Base-by-base conservation (phyloP, 2,888 invertebrate species). In the Anthophora plumipes region DNA sequence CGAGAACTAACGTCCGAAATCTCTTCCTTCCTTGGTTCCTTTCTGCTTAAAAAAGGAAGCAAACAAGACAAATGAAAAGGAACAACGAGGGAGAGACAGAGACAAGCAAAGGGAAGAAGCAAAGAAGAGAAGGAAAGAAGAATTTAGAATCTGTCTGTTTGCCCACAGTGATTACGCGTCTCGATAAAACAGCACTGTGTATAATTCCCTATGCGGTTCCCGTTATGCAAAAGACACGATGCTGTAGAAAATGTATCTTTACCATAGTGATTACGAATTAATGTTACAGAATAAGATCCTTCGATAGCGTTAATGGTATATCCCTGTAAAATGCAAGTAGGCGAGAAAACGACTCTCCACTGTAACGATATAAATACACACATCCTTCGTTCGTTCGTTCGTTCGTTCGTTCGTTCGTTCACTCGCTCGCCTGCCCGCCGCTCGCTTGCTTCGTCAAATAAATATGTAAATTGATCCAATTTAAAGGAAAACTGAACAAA, bases 391-490 rank as follows among this genome's bases (percentile, higher is more conserved):
- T 1, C 71, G 71, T 25, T 14, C 90, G 91, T 89, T 91, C 88
- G 92, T 90, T 90, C 91, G 92, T 92, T 90, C 85, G 90, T 88
- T 84, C 89, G 91, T 91, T 88, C 90, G 91, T 89, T 83, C 89
- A 90, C 91, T 88, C 90, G 91, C 90, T 91, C 88, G 90, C 87
- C 86, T 84, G 85, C 20, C 57, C 76, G 76, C 59, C 90, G 91
- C 90, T 92, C 89, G 92, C 91, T 91, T 92, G 92, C 92, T 93
- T 91, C 85, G 89, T 89, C 85, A 90, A 91, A 89, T 91, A 90
- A 91, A 91, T 92, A 92, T 93, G 91, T 91, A 93, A 91, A 91
- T 89, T 86, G 85, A 90, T 88, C n/a, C n/a, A n/a, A n/a, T n/a
- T n/a, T n/a, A n/a, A n/a, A n/a, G n/a, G n/a, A n/a, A n/a, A n/a